Evolutionary conservation across 2,888 invertebrate genomes (phyloP).

Genomic region (Cacoxenus indagator): DNA sequence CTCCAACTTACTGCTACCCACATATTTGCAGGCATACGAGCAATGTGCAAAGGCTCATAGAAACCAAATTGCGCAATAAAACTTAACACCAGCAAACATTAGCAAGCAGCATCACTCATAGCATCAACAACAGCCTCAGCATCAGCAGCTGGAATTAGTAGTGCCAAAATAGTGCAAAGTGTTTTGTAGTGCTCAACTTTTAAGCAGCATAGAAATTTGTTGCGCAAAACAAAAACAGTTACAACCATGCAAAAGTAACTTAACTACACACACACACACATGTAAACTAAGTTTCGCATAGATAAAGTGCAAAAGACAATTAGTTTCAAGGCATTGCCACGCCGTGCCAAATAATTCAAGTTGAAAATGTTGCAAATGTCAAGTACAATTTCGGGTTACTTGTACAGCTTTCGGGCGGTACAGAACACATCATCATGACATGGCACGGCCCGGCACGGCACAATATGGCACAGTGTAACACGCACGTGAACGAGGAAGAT

Average conservation of each 20-base stretch:
- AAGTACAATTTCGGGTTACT: slow-evolving; percentile 8
- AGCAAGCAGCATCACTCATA: not conserved
- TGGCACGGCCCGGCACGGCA: not conserved
- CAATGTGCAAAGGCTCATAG: not conserved
- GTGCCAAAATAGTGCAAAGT: slow-evolving; percentile 8
- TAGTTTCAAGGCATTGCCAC: slow-evolving; percentile 6
- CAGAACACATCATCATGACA: not conserved
- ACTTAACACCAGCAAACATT: not conserved
- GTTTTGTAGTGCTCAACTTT: not conserved
- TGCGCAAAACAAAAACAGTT: not conserved
- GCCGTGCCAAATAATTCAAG: slow-evolving; percentile 10
- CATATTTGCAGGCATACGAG: not conserved
- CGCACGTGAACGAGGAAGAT: no score
- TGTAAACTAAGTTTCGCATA: not conserved
- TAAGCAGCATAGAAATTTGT: not conserved
- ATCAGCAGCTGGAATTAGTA: not conserved
- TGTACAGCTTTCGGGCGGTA: not conserved
- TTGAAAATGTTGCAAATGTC: slow-evolving; percentile 21
- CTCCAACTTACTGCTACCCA: not conserved
- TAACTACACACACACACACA: not conserved
- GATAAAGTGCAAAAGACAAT: slow-evolving; percentile 28
- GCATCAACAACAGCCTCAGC: not conserved
- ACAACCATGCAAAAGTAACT: not conserved
- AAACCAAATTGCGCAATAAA: slow-evolving; percentile 11
- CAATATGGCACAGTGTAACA: not conserved